Evolutionary conservation across 2,113 vertebrate species (phyloP).

Genomic region (Malurus melanocephalus): DNA sequence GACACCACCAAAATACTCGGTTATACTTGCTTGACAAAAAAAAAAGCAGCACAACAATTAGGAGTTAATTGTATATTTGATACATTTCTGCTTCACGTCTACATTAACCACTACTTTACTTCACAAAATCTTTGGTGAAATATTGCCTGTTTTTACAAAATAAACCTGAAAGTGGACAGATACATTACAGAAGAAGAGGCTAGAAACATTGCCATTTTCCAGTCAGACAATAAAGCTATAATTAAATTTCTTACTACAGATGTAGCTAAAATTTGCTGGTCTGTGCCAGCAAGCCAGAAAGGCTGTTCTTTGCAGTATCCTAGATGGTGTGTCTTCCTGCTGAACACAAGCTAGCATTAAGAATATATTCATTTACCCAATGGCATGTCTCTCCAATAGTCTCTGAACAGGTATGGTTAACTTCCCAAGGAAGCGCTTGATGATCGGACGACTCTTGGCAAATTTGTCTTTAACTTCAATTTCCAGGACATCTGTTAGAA

Average conservation of each 20-base stretch:
- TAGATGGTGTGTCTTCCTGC: not conserved
- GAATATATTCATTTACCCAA: constrained; percentile 79
- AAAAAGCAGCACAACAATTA: not conserved
- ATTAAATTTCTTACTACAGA: not conserved
- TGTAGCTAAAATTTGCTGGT: not conserved
- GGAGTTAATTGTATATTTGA: not conserved
- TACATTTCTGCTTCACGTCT: not conserved
- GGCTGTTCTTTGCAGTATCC: not conserved
- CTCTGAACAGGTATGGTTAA: constrained; percentile 94
- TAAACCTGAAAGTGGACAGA: not conserved
- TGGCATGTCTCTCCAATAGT: constrained; percentile 88
- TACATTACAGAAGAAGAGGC: not conserved
- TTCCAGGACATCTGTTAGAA: constrained; percentile 96
- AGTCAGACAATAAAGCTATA: not conserved
- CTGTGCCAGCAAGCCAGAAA: not conserved
- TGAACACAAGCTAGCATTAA: not conserved
- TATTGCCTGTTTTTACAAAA: not conserved
- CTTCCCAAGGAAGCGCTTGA: constrained; percentile 97
- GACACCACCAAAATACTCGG: not conserved
- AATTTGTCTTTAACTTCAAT: constrained; percentile 99
- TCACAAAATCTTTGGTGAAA: not conserved
- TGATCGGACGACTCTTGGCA: constrained; percentile 97
- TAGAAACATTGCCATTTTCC: not conserved
- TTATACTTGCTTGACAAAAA: not conserved
- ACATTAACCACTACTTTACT: not conserved